A percentile compares a stretch with the other conserved stretches of the same genome.
Evolutionary conservation across 2,113 vertebrate genomes (phyloP).

Genomic region (Chascanopsetta lugubris): DNA sequence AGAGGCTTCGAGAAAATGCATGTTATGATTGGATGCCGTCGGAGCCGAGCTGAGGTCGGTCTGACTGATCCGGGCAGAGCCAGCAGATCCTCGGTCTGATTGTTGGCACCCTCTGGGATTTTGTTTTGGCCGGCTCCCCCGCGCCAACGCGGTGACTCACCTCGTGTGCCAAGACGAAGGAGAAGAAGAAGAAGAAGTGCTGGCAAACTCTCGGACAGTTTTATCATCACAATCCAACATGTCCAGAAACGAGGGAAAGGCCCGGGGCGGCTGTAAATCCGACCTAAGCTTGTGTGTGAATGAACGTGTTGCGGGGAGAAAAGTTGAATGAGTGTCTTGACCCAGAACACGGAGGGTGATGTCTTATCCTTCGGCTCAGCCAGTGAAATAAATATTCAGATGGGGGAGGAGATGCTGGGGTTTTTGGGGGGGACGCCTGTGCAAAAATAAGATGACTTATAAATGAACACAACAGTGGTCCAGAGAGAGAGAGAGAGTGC

Average conservation of each 20-base stretch:
- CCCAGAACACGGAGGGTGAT: conserved; percentile 5
- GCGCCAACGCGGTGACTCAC: conserved; percentile 5
- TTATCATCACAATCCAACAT: conserved; percentile 37
- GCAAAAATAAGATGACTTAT: background rate
- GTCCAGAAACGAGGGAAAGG: conserved; percentile 13
- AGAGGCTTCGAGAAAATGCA: no score
- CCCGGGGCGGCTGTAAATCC: conserved; percentile 36
- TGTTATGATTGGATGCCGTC: background rate
- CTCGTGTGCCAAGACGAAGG: conserved; percentile 18
- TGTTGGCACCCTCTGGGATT: background rate
- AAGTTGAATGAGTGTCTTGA: conserved; percentile 7
- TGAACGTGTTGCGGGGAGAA: conserved; percentile 22
- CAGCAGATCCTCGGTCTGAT: background rate
- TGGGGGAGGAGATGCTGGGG: background rate
- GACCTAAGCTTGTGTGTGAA: conserved; percentile 33
- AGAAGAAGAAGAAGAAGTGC: no score
- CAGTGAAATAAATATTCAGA: background rate
- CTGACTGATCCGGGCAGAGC: background rate
- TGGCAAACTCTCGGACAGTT: conserved; percentile 31
- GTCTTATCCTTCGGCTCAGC: background rate
- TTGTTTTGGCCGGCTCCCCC: background rate
- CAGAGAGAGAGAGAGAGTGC: background rate
- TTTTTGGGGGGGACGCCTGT: background rate
- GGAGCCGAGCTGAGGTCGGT: conserved; percentile 5
- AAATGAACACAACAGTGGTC: background rate